Base-by-base conservation (phyloP, 1,140 invertebrate species). In the Radopholus similis region DNA sequence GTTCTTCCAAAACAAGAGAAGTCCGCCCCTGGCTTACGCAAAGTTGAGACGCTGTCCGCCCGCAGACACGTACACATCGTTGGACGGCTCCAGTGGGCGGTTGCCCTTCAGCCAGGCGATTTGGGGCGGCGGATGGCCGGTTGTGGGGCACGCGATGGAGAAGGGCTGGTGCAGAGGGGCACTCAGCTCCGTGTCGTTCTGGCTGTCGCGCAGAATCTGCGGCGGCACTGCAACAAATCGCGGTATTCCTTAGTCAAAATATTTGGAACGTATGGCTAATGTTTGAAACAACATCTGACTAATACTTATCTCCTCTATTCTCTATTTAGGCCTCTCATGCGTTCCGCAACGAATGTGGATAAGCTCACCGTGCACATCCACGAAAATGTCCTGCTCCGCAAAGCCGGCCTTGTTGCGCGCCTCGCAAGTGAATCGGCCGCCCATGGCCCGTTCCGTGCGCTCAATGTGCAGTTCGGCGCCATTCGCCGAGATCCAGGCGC, bases 81-180 rank as follows among this genome's bases (percentile, higher is more conserved):
- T 49, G 6, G 21, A 35, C 32, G 58, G 55, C 32, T 71, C 68
- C 9, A 81, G 76, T 64, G 64, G 71, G 47, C 11, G 40, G 30
- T 72, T 66, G 57, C 78, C 65, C 60, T 83, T 83, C 15, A 87
- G 77, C 87, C 87, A 87, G 68, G 85, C 83, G 35, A 87, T 83
- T 5, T 78, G 83, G 8, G 87, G 86, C 6, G 83, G 74, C 1
- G 87, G 86, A 37, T 68, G 82, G 1, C 87, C 87, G 4, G 78
- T 80, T 9, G 83, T 86, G 34, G 85, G 83, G 69, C 86, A 87
- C 4, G 72, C 67, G 8, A 85, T 73, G 11, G 68, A 70, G 6
- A 81, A 78, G 15, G 76, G 56, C 4, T 79, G 69, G 6, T 77
- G 78, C 28, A 78, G 64, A 15, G 82, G 40, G 0, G 82, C 82